Percentiles rank a stretch among this genome's conserved stretches.
Conservation (phyloP, 2,797 vertebrate species). For the Saxicola maurus region DNA sequence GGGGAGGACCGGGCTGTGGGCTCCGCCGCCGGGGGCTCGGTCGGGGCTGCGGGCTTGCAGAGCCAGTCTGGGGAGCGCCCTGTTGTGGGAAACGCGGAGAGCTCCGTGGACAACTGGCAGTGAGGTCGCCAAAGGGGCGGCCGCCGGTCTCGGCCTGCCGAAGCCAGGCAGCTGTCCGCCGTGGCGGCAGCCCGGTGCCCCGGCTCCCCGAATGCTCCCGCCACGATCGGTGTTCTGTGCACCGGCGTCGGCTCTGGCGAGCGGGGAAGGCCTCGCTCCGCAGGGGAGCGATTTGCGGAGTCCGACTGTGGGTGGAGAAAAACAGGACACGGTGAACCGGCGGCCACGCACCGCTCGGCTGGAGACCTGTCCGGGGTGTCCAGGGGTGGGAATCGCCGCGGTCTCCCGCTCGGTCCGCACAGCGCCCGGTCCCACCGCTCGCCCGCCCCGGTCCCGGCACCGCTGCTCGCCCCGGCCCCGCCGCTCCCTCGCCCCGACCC, state of each 20-base stretch:
- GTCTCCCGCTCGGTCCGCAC: no score
- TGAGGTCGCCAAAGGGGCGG: neutral
- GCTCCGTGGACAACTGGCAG: neutral
- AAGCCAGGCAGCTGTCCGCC: neutral
- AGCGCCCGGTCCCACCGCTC: no score
- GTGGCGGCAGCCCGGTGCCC: neutral
- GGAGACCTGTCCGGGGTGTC: neutral
- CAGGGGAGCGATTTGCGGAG: neutral
- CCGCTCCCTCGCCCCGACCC: neutral
- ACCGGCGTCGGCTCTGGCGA: neutral
- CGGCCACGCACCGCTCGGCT: neutral
- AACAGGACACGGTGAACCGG: neutral
- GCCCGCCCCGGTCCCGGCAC: no score
- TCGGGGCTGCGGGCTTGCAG: neutral
- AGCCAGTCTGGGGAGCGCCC: neutral
- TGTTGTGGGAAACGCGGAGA: neutral
- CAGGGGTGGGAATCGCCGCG: neutral
- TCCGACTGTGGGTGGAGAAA: neutral
- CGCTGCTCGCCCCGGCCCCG: no score
- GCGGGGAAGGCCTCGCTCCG: neutral
- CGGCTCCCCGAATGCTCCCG: neutral
- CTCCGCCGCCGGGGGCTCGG: neutral
- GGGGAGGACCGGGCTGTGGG: neutral
- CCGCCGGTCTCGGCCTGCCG: neutral
- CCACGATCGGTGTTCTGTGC: neutral